These are phyloP conservation scores for Lysandra coridon DNA, from an alignment of 2,888 invertebrate genomes.

Conservation along the genomic window DNA sequence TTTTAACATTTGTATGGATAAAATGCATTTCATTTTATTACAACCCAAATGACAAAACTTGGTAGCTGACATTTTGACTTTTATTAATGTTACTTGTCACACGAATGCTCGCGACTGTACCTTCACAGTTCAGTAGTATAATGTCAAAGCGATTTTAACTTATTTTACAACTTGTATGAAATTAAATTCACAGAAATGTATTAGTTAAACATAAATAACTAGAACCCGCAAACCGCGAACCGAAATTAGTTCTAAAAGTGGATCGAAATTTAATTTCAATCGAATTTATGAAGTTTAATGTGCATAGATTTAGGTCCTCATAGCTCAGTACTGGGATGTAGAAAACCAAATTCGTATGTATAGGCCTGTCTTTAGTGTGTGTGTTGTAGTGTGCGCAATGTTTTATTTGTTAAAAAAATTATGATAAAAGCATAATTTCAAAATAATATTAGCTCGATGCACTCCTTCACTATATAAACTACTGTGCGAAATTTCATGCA, in stretches of 20 bases:
- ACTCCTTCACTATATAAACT: too few relatives aligned
- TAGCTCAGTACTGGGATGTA: not conserved
- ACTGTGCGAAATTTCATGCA: too few relatives aligned
- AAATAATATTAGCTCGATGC: too few relatives aligned
- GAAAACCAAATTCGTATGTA: too few relatives aligned
- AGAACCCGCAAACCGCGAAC: not conserved
- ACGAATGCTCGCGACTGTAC: not conserved
- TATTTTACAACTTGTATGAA: conserved; percentile 6
- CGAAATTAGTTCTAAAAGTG: not conserved
- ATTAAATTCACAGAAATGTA: not conserved
- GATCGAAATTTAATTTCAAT: not conserved
- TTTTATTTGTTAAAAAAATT: too few relatives aligned
- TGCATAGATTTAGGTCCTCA: not conserved
- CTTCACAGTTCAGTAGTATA: not conserved
- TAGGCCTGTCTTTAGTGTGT: too few relatives aligned
- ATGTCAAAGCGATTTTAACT: not conserved
- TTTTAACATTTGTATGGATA: too few relatives aligned
- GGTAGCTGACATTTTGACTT: not conserved
- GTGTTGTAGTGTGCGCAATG: too few relatives aligned
- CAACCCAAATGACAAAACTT: too few relatives aligned
- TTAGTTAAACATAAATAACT: not conserved
- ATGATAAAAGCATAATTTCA: too few relatives aligned
- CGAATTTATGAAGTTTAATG: not conserved
- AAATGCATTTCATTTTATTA: too few relatives aligned
- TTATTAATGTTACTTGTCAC: not conserved